Conservation (phyloP, 2,113 vertebrate genomes). For the Perognathus longimembris region DNA sequence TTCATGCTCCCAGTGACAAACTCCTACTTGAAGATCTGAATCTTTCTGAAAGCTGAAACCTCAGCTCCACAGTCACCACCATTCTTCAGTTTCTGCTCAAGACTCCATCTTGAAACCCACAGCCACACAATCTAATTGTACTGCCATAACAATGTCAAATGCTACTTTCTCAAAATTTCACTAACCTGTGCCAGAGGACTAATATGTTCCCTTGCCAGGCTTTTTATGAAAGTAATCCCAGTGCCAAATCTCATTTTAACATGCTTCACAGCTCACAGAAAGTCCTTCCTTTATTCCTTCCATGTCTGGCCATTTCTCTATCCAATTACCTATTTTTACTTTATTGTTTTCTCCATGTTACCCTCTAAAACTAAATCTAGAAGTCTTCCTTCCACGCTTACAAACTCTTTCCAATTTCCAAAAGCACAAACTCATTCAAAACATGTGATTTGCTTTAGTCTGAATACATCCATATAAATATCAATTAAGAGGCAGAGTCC, state of each 20-base stretch:
- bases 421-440: neutral
- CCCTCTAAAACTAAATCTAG: too few relatives aligned
- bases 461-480: too few relatives aligned
- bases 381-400: neutral
- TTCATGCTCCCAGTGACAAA: neutral
- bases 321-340: too few relatives aligned
- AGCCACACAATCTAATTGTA: neutral
- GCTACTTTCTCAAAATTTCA: neutral
- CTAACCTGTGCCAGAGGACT: too few relatives aligned
- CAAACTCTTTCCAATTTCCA: neutral
- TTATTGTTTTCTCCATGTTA: too few relatives aligned
- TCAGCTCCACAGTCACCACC: neutral
- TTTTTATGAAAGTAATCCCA: too few relatives aligned
- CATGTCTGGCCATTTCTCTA: too few relatives aligned
- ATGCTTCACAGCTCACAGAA: too few relatives aligned
- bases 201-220: too few relatives aligned
- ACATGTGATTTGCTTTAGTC: neutral
- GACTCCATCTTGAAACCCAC: neutral
- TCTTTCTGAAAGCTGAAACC: neutral
- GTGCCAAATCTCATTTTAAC: too few relatives aligned
- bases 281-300: too few relatives aligned
- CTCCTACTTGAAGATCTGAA: neutral
- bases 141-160: neutral
- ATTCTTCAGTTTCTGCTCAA: neutral
- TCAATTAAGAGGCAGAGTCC: neutral